phyloP scores from a whole-genome alignment of 2,888 invertebrate species.

The Alitta virens region DNA sequence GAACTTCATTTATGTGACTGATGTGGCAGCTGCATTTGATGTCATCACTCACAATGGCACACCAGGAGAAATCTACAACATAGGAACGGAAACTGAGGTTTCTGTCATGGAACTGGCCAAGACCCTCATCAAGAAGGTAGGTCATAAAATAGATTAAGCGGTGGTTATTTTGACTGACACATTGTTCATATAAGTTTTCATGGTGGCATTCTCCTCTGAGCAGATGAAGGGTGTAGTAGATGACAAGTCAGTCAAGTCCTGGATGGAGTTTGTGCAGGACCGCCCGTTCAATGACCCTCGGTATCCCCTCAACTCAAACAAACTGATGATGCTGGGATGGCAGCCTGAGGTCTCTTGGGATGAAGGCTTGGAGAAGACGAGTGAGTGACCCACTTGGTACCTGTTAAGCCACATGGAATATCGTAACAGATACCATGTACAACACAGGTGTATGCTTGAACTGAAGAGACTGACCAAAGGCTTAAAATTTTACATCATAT shows the following conservation, averaged over 20 bases:
- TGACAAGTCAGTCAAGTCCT: conserved; percentile 22
- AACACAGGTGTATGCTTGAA: too few species aligned
- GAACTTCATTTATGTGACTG: conserved; percentile 42
- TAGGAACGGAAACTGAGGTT: conserved; percentile 39
- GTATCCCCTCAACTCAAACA: conserved; percentile 34
- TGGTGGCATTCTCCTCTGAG: not conserved
- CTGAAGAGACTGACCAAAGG: too few species aligned
- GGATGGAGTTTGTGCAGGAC: conserved; percentile 30
- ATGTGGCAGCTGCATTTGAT: conserved; percentile 33
- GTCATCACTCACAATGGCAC: conserved; percentile 41
- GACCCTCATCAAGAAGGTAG: conserved; percentile 42
- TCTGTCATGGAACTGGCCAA: conserved; percentile 50
- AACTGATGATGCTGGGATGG: conserved; percentile 36
- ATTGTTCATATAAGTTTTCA: not conserved
- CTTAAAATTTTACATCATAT: too few species aligned
- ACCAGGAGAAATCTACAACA: conserved; percentile 38
- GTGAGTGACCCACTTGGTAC: conserved; percentile 18
- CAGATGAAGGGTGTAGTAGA: conserved; percentile 19
- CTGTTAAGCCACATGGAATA: too few species aligned
- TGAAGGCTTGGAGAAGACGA: conserved; percentile 35
- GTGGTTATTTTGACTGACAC: not conserved
- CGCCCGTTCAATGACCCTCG: conserved; percentile 35
- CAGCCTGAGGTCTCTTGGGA: conserved; percentile 31
- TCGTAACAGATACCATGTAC: too few species aligned
- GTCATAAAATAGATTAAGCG: not conserved